phyloP scores from a whole-genome alignment of 2,797 vertebrate species.

The Uromys caudimaculatus region DNA sequence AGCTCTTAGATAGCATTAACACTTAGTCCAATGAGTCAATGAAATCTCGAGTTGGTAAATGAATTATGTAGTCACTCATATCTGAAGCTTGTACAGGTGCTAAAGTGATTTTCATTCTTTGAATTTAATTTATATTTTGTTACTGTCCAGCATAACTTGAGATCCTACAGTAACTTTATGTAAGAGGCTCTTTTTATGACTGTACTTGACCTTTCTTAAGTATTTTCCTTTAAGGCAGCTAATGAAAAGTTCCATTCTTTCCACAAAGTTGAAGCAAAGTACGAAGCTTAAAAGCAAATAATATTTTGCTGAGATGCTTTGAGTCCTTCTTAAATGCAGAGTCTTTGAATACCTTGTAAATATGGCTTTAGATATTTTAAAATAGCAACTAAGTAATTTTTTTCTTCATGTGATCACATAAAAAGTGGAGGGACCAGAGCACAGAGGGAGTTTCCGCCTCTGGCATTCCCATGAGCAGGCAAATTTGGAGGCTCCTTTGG shows the following conservation, averaged over 20 bases:
- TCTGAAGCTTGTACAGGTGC: neutral
- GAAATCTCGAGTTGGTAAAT: neutral
- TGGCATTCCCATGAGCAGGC: neutral
- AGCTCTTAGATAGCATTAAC: neutral
- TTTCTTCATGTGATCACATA: neutral
- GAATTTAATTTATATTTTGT: slow-evolving; percentile 49
- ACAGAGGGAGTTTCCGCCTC: slow-evolving; percentile 16
- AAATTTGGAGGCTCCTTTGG: slow-evolving; percentile 23
- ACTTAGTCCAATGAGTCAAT: neutral
- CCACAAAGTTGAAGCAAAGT: neutral
- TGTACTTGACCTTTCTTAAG: slow-evolving; percentile 15
- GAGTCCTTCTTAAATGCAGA: slow-evolving; percentile 10
- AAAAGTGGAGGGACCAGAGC: neutral
- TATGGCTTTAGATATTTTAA: slow-evolving; percentile 8
- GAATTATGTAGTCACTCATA: neutral
- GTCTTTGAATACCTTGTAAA: slow-evolving; percentile 40
- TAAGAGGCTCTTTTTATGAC: slow-evolving; percentile 22
- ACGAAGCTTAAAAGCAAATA: slow-evolving; percentile 45
- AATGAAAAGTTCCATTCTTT: neutral
- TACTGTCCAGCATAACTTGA: neutral
- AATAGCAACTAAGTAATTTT: slow-evolving; percentile 10
- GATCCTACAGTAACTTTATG: neutral
- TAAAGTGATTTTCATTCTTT: slow-evolving; percentile 19
- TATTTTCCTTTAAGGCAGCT: slow-evolving; percentile 34
- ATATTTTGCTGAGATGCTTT: neutral